Evolutionary conservation across 2,888 invertebrate genomes (phyloP).

Genomic region (Venustoraphidia nigricollis): DNA sequence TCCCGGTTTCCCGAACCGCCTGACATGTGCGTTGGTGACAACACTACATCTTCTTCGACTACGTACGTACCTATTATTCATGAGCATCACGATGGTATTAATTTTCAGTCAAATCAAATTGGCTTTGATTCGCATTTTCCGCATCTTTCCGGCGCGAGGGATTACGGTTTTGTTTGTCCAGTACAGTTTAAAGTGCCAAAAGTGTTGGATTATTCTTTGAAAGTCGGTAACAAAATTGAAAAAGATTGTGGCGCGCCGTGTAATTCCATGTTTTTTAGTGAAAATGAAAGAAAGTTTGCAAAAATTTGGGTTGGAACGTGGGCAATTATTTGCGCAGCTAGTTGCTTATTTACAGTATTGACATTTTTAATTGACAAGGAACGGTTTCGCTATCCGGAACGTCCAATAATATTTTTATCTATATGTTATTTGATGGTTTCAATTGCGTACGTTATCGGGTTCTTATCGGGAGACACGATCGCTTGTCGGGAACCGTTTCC

Average conservation of each 20-base stretch:
- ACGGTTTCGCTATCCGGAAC: conserved; percentile 92
- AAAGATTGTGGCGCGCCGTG: conserved; percentile 80
- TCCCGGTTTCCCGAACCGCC: conserved; percentile 65
- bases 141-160: conserved; percentile 38
- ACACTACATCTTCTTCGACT: conserved; percentile 45
- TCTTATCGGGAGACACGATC: conserved; percentile 66
- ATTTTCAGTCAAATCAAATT: conserved; percentile 28
- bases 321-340: conserved; percentile 77
- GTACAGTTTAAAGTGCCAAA: conserved; percentile 71
- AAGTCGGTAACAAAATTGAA: conserved; percentile 60
- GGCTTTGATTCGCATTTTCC: conserved; percentile 13
- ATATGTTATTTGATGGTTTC: conserved; percentile 93
- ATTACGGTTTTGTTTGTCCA: conserved; percentile 78
- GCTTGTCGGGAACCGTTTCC: conserved; percentile 71
- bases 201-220: conserved; percentile 65
- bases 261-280: conserved; percentile 80
- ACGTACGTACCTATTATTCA: conserved; percentile 29
- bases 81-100: conserved; percentile 28
- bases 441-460: conserved; percentile 76
- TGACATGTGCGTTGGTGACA: conserved; percentile 64
- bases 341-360: conserved; percentile 82
- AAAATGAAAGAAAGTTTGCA: conserved; percentile 66
- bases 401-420: conserved; percentile 93
- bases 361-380: conserved; percentile 91
- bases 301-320: conserved; percentile 87